Evolutionary conservation across 2,888 invertebrate species (phyloP), one percentile per base, ranked within the genome.

Genomic region (Hydrotaea diabolus): DNA sequence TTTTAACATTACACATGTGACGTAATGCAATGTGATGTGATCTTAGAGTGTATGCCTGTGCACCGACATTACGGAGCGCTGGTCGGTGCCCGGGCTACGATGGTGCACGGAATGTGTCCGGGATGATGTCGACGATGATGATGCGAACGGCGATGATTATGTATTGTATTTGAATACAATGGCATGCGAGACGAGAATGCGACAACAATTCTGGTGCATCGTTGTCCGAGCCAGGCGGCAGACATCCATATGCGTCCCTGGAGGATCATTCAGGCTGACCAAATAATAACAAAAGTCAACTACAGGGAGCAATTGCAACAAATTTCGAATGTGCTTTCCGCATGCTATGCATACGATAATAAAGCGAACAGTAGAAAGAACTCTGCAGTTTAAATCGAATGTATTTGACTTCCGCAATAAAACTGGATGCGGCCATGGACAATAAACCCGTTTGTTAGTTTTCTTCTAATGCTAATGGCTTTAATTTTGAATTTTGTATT

Each of bases 1-100:
- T 85, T 81, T 81, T 75, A 81, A 73, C 84, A 81, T 81, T 81
- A 69, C 59, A 85, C 82, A 82, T 74, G 79, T 82, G 76, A 79
- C 77, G 69, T 79, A 69, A 69, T 69, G 81, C 64, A 79, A 78
- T 64, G 80, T 71, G 84, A 81, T 80, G 84, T 82, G 84, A 85
- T 85, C 73, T 81, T 66, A 81, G 55, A 43, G 9, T 46, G 69
- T 43, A 19, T 69, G 46, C 23, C 17, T 69, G 69, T 21, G 69
- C 46, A 43, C 13, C 19, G 21, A 66, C 66, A 66, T 62, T 62
- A 66, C 43, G 66, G 21, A 72, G 31, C 19, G 55, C 26, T 49
- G 2, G 66, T 13, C 43, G 21, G 66, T 31, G 62, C 15, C 62
- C 36, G n/a, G n/a, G 49, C 49, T n/a, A 13, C 66, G 31, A 23